Base-by-base conservation (phyloP, 2,888 invertebrate species). In the Amiota mariae region DNA sequence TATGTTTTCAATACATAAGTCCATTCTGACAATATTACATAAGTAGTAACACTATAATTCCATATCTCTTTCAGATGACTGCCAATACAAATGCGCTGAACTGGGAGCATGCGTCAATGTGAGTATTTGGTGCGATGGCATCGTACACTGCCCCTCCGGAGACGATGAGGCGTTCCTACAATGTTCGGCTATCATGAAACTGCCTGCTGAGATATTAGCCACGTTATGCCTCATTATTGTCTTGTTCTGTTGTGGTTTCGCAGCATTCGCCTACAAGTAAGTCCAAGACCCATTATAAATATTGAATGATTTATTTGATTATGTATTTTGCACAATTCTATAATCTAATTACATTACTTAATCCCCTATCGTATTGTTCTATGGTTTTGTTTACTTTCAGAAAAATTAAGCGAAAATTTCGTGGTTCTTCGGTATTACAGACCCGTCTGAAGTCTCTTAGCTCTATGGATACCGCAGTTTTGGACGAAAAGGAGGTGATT, bases 401-500 rank as follows among this genome's bases (percentile, higher is more conserved):
- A 73, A 90, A 90, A 89, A 88, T 91, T 66, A 92, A 93, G 78
- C 91, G 94, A 61, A 93, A 93, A 85, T 91, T 94, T 77, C 91
- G 94, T 75, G 94, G 94, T 70, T 92, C 95, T 15, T 95, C 95
- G 13, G 94, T 95, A 73, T 91, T 95, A 48, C 95, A 95, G 88
- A 95, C 95, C 80, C 92, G 95, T 8, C 92, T 95, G 76, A 95
- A 95, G 88, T 95, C 95, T 80, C 91, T 95, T 71, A 90, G 90
- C 75, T 95, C 95, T 9, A 90, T 90, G 89, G 96, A 96, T 90
- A 95, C 95, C 79, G 95, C 95, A 79, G 95, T 95, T 78, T 93
- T 95, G 85, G 95, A 95, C 85, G 95, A 95, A 85, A 96, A 96
- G 90, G 96, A 95, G 90, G 95, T 96, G 91, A 95, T 96, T 93